phyloP scores from a whole-genome alignment of 2,113 vertebrate genomes.

The Cercopithecus mona region DNA sequence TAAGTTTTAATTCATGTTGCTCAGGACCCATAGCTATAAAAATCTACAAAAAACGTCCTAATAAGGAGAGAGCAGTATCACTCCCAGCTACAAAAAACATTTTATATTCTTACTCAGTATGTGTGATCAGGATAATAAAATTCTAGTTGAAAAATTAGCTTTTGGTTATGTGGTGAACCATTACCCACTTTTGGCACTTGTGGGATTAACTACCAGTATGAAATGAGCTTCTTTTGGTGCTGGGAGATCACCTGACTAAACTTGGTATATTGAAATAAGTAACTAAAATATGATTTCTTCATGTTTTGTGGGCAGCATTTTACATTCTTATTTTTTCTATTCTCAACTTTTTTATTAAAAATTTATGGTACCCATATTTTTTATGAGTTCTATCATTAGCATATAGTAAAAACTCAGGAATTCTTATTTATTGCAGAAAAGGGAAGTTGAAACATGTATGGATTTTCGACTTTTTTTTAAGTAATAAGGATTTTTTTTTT shows the following conservation, averaged over 20 bases:
- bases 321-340: conserved; percentile 16
- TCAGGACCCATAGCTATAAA: conserved; percentile 58
- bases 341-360: conserved; percentile 17
- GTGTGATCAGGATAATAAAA: conserved; percentile 18
- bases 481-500: background rate
- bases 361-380: conserved; percentile 8
- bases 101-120: conserved; percentile 32
- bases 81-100: conserved; percentile 40
- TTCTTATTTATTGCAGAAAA: background rate
- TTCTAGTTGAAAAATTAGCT: background rate
- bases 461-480: background rate
- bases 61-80: conserved; percentile 56
- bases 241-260: conserved; percentile 18
- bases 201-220: background rate
- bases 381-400: conserved; percentile 8
- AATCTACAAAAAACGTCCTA: conserved; percentile 42
- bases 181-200: background rate
- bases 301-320: conserved; percentile 29
- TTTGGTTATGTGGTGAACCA: conserved; percentile 22
- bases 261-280: conserved; percentile 3
- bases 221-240: conserved; percentile 2
- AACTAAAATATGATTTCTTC: conserved; percentile 44
- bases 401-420: background rate
- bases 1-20: conserved; percentile 84
- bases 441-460: background rate